phyloP scores from a whole-genome alignment of 2,888 invertebrate species.

The Drosophila stalkeri region DNA sequence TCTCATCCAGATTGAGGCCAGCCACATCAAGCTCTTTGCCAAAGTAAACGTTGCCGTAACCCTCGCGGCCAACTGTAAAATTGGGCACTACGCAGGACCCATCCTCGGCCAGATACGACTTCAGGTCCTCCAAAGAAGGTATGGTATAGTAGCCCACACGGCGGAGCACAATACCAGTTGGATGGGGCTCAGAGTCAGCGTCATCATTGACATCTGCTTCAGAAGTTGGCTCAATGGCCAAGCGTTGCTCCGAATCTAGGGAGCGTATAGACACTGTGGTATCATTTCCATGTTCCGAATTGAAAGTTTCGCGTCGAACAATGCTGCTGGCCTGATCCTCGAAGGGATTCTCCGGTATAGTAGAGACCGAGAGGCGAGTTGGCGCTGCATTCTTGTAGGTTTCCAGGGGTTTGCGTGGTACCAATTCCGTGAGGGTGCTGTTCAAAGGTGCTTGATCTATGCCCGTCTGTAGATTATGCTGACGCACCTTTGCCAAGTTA shows the following conservation, averaged over 20 bases:
- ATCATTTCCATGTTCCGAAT: slow-evolving; percentile 73
- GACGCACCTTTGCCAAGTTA: slow-evolving; percentile 82
- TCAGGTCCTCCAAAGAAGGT: slow-evolving; percentile 93
- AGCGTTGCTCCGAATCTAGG: slow-evolving; percentile 65
- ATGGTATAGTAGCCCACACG: slow-evolving; percentile 96
- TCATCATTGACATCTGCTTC: slow-evolving; percentile 16
- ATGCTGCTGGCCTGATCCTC: slow-evolving; percentile 74
- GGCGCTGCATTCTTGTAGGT: slow-evolving; percentile 60
- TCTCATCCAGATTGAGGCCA: slow-evolving; percentile 93
- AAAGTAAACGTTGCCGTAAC: slow-evolving; percentile 96
- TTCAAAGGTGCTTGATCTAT: slow-evolving; percentile 72
- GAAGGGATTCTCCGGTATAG: slow-evolving; percentile 80
- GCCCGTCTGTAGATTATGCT: slow-evolving; percentile 74
- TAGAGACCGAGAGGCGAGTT: slow-evolving; percentile 74
- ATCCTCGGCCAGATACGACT: slow-evolving; percentile 89
- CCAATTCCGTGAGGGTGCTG: slow-evolving; percentile 82
- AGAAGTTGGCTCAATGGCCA: slow-evolving; percentile 55
- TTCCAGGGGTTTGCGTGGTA: slow-evolving; percentile 82
- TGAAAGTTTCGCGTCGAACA: slow-evolving; percentile 68
- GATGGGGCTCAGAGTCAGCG: slow-evolving; percentile 85
- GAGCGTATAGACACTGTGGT: slow-evolving; percentile 74
- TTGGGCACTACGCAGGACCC: slow-evolving; percentile 93
- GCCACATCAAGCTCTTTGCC: slow-evolving; percentile 93
- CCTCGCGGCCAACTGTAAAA: slow-evolving; percentile 94
- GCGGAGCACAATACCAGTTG: slow-evolving; percentile 91